Evolutionary conservation across 2,888 invertebrate species (phyloP).

Genomic region (Idaea biselata): DNA sequence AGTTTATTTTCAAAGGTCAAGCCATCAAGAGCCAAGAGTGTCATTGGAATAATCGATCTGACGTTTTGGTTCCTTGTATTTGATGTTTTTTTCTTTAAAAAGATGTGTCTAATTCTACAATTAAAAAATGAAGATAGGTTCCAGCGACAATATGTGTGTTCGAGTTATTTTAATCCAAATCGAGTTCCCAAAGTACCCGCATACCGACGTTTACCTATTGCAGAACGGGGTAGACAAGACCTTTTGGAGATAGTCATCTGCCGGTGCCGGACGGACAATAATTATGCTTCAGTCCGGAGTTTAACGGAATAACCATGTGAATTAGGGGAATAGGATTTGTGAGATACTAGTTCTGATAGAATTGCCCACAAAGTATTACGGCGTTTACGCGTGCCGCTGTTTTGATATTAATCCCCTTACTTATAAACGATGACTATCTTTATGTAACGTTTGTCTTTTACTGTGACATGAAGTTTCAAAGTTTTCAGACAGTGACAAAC

Average conservation of each 20-base stretch:
- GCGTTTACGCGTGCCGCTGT: neutral
- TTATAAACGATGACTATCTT: no score
- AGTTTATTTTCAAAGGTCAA: no score
- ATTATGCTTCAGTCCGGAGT: neutral
- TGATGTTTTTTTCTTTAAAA: no score
- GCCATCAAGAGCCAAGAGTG: no score
- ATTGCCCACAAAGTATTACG: neutral
- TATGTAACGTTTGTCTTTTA: no score
- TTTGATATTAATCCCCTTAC: neutral
- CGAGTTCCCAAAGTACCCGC: neutral
- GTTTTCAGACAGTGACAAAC: no score
- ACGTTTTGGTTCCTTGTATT: no score
- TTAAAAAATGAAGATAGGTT: no score
- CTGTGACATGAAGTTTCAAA: no score
- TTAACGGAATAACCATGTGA: constrained; percentile 1
- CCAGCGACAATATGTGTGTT: neutral
- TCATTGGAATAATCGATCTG: no score
- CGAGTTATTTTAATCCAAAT: neutral
- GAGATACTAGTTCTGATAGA: neutral
- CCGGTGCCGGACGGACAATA: constrained; percentile 44
- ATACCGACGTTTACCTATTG: constrained; percentile 1
- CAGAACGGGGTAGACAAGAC: constrained; percentile 37
- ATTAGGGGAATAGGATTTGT: neutral
- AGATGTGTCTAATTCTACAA: no score
- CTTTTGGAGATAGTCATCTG: constrained; percentile 63